phyloP scores from a whole-genome alignment of 1,140 invertebrate species.

The Lutraria rhynchaena region DNA sequence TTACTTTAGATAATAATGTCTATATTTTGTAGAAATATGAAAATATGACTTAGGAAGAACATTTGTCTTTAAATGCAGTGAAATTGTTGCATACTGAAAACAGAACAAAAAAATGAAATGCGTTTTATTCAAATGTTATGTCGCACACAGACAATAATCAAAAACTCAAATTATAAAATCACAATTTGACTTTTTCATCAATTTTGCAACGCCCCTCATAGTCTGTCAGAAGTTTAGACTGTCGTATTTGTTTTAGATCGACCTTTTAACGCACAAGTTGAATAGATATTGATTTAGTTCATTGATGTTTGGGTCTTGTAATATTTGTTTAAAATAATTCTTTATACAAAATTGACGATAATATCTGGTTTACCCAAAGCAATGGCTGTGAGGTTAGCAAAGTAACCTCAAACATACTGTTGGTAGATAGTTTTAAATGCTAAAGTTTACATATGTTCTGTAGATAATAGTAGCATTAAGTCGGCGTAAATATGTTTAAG shows the following conservation, averaged over 20 bases:
- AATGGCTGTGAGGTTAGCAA: neutral
- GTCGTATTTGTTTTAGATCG: conserved; percentile 10
- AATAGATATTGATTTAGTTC: conserved; percentile 39
- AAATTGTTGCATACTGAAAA: too few relatives aligned
- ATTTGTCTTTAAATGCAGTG: too few relatives aligned
- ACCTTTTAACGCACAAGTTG: conserved; percentile 25
- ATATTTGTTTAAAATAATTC: conserved; percentile 56
- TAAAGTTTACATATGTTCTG: conserved; percentile 7
- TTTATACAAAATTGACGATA: conserved; percentile 45
- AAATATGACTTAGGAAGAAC: too few relatives aligned
- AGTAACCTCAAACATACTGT: neutral
- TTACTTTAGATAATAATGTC: too few relatives aligned
- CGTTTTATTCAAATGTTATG: too few relatives aligned
- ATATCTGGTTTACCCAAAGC: conserved; percentile 9
- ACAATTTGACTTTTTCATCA: too few relatives aligned
- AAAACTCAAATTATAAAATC: too few relatives aligned
- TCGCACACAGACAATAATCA: too few relatives aligned
- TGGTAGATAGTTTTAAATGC: conserved; percentile 25
- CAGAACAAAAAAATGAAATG: too few relatives aligned
- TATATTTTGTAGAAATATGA: too few relatives aligned
- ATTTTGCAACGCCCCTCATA: neutral
- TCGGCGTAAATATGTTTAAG: conserved; percentile 19
- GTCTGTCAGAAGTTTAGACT: conserved; percentile 9
- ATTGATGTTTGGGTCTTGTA: conserved; percentile 40
- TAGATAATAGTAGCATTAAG: conserved; percentile 5